Base-by-base conservation (phyloP, 2,888 invertebrate species). In the Hypomecis atomaria region DNA sequence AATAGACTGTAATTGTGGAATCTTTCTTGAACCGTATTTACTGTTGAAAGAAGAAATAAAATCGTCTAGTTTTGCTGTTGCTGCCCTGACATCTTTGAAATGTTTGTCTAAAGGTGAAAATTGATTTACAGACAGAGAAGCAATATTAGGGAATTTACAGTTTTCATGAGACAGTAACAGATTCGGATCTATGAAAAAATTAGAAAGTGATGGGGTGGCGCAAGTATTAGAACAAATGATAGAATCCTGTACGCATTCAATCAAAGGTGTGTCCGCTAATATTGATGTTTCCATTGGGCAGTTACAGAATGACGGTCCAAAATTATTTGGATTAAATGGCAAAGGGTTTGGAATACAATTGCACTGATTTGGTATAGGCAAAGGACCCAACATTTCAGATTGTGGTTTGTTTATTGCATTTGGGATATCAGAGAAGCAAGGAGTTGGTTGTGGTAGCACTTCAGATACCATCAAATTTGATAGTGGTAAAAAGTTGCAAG, bases 61-160 rank as follows among this genome's bases (percentile, higher is more conserved):
- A 1, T 59, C 54, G 11, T 62, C 50, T 56, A 65, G 13, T 38
- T 56, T 57, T 23, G 48, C 45, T 34, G 56, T 50, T 10, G 52
- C 59, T 5, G 40, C 50, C 52, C 50, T 60, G 1, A 40, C 60
- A 0, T 54, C 47, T 52, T 65, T 47, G 43, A 65, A 65, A 52
- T 65, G 60, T 47, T 65, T 55, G 37, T 7, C 23, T 10, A 65
- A 33, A 9, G 64, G 36, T n/a, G 8, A 40, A 36, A 40, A 34
- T 0, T 8, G 9, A 10, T 48, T 58, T 10, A 33, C 42, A 33
- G 58, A 40, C 37, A 58, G 11, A 7, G 53, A 8, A 45, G 34
- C 42, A 23, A 38, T 13, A 42, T 53, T 11, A n/a, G 43, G 11
- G 11, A 36, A 34, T 13, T 6, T 6, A 36, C 36, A 6, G 4